Evolutionary conservation across 2,797 vertebrate genomes (phyloP).

Genomic region (Sebastes matsubarae): DNA sequence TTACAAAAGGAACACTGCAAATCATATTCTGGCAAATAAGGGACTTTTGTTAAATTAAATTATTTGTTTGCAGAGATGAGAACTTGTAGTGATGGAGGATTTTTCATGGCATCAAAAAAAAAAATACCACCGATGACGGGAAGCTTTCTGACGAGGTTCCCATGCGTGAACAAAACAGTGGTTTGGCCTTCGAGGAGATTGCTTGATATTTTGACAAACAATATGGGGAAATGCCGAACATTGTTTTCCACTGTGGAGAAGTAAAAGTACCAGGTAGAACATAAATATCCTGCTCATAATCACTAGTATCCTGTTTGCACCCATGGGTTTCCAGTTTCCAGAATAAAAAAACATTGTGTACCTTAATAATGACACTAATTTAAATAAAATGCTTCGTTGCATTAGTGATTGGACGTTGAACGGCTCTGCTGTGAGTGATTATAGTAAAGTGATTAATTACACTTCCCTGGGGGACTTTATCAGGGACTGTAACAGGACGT

Average conservation of each 20-base stretch:
- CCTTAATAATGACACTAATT: neutral
- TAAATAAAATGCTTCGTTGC: conserved; percentile 4
- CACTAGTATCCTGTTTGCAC: conserved; percentile 34
- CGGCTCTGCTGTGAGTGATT: neutral
- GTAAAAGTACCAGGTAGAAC: conserved; percentile 25
- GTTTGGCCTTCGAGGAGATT: conserved; percentile 15
- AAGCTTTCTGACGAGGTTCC: conserved; percentile 18
- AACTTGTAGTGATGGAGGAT: neutral
- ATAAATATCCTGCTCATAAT: conserved; percentile 44
- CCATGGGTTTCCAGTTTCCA: neutral
- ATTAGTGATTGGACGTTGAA: neutral
- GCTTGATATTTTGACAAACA: conserved; percentile 40
- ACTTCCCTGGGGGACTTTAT: neutral
- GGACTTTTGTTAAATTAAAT: neutral
- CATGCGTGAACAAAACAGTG: conserved; percentile 5
- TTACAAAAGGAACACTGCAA: conserved; percentile 34
- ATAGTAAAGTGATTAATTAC: conserved; percentile 4
- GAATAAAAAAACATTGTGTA: conserved; percentile 10
- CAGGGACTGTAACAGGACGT: conserved; percentile 35
- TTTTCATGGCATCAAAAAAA: conserved; percentile 26
- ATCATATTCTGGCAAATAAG: conserved; percentile 25
- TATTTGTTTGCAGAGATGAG: neutral
- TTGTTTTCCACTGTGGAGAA: conserved; percentile 34
- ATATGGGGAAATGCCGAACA: conserved; percentile 59
- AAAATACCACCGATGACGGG: neutral